These are phyloP conservation scores for Styela clava DNA, from an alignment of 23 tunicate genomes.

Conservation along the genomic window DNA sequence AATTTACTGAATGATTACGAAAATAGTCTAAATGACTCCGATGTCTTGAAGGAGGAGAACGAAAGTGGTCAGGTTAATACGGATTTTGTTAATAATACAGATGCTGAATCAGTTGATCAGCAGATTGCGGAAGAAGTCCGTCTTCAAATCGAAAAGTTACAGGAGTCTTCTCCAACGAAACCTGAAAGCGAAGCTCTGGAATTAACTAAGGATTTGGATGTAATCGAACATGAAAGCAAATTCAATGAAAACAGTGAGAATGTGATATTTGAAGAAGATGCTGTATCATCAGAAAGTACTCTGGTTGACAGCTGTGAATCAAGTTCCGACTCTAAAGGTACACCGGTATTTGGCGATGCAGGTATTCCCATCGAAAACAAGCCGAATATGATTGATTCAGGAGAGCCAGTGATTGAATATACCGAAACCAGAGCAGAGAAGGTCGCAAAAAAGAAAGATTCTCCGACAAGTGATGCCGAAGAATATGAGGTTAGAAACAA, in stretches of 20 bases:
- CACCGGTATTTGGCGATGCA: background rate
- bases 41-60: background rate
- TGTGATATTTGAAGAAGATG: background rate
- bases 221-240: background rate
- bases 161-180: background rate
- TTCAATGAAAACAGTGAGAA: background rate
- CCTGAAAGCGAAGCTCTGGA: background rate
- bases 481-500: no score
- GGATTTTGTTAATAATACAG: background rate
- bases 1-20: constrained; percentile 32
- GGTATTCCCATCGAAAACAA: no score
- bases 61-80: background rate
- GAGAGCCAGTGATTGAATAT: no score
- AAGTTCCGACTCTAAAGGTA: background rate
- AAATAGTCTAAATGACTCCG: constrained; percentile 6
- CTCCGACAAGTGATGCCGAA: no score
- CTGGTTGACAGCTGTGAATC: background rate
- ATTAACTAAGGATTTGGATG: background rate
- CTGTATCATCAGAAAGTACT: background rate
- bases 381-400: no score
- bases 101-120: background rate
- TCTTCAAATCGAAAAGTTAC: background rate
- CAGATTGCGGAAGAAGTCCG: background rate
- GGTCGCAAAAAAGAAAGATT: no score
- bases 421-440: no score